Evolutionary conservation across 1,140 invertebrate genomes (phyloP).

Genomic region (Ostrea denselamellosa): DNA sequence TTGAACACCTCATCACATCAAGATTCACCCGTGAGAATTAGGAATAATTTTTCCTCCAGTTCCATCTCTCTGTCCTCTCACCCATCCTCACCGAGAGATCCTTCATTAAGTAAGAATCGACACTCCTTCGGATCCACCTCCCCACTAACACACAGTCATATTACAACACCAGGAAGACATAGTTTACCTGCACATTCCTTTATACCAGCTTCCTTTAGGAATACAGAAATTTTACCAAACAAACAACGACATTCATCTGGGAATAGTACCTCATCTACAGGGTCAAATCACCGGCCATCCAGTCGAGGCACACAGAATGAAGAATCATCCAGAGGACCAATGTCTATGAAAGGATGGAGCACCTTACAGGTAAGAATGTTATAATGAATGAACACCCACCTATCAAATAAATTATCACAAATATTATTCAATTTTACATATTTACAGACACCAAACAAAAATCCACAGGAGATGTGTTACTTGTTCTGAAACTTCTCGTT

Average conservation of each 20-base stretch:
- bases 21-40: background rate
- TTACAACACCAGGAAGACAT: background rate
- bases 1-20: background rate
- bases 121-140: slow-evolving; percentile 20
- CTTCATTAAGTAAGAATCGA: background rate
- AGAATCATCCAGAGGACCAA: background rate
- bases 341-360: slow-evolving; percentile 27
- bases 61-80: slow-evolving; percentile 2
- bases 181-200: background rate
- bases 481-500: too few relatives aligned
- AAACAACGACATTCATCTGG: slow-evolving; percentile 21
- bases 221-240: slow-evolving; percentile 29
- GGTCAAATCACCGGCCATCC: background rate
- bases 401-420: too few relatives aligned
- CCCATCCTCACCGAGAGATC: background rate
- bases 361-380: background rate
- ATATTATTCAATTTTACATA: too few relatives aligned
- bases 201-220: slow-evolving; percentile 2
- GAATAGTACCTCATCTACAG: background rate
- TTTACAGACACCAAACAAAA: too few relatives aligned
- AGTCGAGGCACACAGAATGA: slow-evolving; percentile 23
- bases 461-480: too few relatives aligned
- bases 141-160: background rate
- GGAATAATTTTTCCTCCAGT: slow-evolving; percentile 17
- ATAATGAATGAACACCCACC: background rate